Evolutionary conservation across 1,140 invertebrate genomes (phyloP).

Genomic region (Aradophagus sp.): DNA sequence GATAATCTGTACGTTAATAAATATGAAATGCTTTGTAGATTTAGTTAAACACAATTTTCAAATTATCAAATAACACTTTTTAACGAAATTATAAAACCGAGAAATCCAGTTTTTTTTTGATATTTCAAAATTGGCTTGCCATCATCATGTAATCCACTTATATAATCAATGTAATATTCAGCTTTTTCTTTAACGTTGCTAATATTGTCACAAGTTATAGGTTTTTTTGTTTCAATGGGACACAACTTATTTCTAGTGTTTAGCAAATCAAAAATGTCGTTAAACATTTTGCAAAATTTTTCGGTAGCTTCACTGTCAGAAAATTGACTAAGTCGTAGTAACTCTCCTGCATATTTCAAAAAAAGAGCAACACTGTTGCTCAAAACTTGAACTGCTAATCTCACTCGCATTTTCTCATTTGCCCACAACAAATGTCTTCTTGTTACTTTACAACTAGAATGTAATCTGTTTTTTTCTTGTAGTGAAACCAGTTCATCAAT

Average conservation of each 20-base stretch:
- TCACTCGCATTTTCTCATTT: slow-evolving; percentile 63
- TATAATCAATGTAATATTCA: slow-evolving; percentile 1
- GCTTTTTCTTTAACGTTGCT: too few species aligned
- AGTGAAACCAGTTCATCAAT: slow-evolving; percentile 53
- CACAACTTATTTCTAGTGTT: slow-evolving; percentile 40
- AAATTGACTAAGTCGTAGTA: slow-evolving; percentile 49
- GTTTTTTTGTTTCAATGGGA: not conserved
- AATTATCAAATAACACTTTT: slow-evolving; percentile 32
- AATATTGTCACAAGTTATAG: too few species aligned
- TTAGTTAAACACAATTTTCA: slow-evolving; percentile 7
- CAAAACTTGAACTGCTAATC: slow-evolving; percentile 59
- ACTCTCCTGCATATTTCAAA: slow-evolving; percentile 57
- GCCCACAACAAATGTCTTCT: slow-evolving; percentile 52
- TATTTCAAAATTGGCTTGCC: slow-evolving; percentile 1
- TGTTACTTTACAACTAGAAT: slow-evolving; percentile 59
- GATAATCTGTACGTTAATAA: slow-evolving; percentile 42
- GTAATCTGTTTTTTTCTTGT: slow-evolving; percentile 58
- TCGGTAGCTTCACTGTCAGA: slow-evolving; percentile 56
- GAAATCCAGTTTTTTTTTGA: slow-evolving; percentile 50
- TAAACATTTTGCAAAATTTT: slow-evolving; percentile 27
- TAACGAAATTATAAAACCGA: slow-evolving; percentile 51
- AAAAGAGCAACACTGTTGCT: slow-evolving; percentile 64
- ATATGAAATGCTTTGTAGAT: slow-evolving; percentile 5
- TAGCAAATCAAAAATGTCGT: slow-evolving; percentile 16
- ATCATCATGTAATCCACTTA: not conserved